These are phyloP conservation scores for Eurystomus glaucurus DNA, from an alignment of 2,797 vertebrate genomes.

Conservation along the genomic window DNA sequence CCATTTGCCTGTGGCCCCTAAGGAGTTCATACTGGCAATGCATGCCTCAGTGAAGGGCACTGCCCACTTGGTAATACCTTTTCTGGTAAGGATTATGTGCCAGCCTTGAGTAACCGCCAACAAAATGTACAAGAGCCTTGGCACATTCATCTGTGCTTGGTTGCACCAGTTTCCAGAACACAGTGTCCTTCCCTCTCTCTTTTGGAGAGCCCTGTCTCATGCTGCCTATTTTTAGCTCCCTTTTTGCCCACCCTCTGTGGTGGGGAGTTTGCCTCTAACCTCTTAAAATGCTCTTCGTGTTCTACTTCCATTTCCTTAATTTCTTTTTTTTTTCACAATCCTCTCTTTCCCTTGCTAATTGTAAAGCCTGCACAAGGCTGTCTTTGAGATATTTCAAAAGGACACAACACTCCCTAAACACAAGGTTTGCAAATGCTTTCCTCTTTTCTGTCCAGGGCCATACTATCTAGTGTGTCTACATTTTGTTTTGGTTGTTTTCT, in stretches of 20 bases:
- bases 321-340: neutral
- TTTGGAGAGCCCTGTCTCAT: constrained; percentile 28
- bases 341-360: neutral
- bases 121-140: constrained; percentile 60
- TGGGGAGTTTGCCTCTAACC: constrained; percentile 8
- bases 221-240: constrained; percentile 64
- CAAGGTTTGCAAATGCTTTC: neutral
- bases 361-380: constrained; percentile 53
- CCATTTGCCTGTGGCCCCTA: neutral
- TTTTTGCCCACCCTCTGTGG: neutral
- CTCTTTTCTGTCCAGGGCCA: neutral
- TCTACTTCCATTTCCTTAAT: constrained; percentile 28
- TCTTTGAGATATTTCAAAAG: constrained; percentile 57
- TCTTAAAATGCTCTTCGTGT: constrained; percentile 49
- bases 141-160: constrained; percentile 25
- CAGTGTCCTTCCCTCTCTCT: constrained; percentile 48
- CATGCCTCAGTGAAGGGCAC: neutral
- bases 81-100: neutral
- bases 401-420: neutral
- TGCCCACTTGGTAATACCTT: constrained; percentile 43
- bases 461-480: neutral
- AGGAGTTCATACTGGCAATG: neutral
- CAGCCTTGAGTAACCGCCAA: constrained; percentile 60
- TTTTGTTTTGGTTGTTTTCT: neutral
- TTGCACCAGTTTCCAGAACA: constrained; percentile 66